Conservation (phyloP, 2,113 vertebrate genomes). For the Dasyornis broadbenti region DNA sequence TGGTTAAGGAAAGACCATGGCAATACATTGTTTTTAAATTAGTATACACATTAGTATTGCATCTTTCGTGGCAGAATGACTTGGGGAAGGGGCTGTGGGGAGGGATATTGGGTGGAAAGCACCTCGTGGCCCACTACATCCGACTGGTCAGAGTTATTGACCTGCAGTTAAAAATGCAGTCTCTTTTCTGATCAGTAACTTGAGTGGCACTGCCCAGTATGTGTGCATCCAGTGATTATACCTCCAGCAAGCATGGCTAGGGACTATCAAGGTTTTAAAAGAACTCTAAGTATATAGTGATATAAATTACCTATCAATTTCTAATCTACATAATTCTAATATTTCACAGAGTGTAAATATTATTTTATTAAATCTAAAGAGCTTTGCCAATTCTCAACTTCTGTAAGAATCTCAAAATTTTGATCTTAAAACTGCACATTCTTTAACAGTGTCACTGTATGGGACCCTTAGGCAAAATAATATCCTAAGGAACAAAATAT, state of each 20-base stretch:
- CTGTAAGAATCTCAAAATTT: not conserved
- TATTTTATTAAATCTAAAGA: not conserved
- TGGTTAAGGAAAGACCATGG: not conserved
- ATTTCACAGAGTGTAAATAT: not conserved
- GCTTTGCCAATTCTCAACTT: not conserved
- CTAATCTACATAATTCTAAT: not conserved
- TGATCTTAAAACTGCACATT: not conserved
- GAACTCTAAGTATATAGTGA: not conserved
- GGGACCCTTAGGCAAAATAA: not conserved
- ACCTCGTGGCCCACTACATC: not conserved
- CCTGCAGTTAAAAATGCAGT: not conserved
- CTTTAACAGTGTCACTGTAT: not conserved
- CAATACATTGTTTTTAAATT: not conserved
- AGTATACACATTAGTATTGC: too few relatives aligned
- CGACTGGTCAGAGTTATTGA: not conserved
- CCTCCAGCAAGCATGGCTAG: not conserved
- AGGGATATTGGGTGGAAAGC: not conserved
- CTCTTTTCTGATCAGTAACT: not conserved
- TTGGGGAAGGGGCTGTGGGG: rapidly evolving
- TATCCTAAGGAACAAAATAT: not conserved
- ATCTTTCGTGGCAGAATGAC: not conserved
- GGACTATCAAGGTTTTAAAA: not conserved
- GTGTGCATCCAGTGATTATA: not conserved
- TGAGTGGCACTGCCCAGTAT: not conserved
- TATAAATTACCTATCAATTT: not conserved